Evolutionary conservation across 2,888 invertebrate species (phyloP), one percentile per base, ranked within the genome.

Genomic region (Danaus chrysippus): DNA sequence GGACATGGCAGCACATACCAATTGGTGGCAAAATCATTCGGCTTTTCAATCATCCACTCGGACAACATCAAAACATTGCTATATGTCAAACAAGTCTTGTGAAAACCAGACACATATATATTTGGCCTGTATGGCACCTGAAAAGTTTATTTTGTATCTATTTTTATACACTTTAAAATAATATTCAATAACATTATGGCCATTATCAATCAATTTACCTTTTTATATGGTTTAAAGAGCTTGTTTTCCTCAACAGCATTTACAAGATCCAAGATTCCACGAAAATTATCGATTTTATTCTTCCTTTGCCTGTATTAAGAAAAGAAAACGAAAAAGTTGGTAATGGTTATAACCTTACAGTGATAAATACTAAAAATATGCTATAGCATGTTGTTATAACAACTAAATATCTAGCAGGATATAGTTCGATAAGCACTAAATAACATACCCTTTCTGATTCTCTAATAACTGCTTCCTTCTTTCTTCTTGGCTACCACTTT

Each of bases 11-110:
- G 92, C 58, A 95, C 87, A 19, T 92, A 81, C 96, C 97, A 97
- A 56, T 94, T 93, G 6, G 93, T 89, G 64, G 90, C 78, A 58
- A 97, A 92, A 78, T 96, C 94, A 34, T 92, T 89, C 0, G 99
- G 99, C 61, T 95, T 93, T 70, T 98, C 96, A 1, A 95, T 89
- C 79, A 99, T 89, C 98, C 98, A 99, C 83, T 99, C 99, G 0
- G 98, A 98, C 63, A 95, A 78, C 96, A 98, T 98, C 9, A 98
- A 84, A 70, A 93, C 92, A 78, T 93, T 86, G 10, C 76, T 79
- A 66, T 89, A 92, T 42, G 78, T 69, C 0, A 69, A 65, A 34
- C 79, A 72, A 1, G 77, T 74, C 68, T 73, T 84, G 49, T 77
- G 77, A 63, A 91, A 91, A 0, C 91, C 91, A n/a, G 91, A 79